These are phyloP conservation scores for Abscondita cerata DNA, from an alignment of 2,888 invertebrate species.

Conservation along the genomic window DNA sequence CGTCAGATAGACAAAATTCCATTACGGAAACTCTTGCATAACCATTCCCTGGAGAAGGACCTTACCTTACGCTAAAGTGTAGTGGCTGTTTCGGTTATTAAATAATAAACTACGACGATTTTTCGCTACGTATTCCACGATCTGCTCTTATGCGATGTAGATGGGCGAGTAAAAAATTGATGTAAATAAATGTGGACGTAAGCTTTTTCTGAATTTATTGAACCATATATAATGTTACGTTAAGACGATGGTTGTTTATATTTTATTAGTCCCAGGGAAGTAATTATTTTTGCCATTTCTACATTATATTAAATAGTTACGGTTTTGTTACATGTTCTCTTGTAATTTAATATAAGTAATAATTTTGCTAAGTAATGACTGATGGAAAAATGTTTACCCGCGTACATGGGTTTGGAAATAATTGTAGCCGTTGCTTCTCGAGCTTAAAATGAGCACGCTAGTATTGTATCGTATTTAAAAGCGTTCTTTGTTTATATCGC, in stretches of 20 bases:
- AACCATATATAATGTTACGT: constrained; percentile 20
- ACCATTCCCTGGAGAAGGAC: constrained; percentile 32
- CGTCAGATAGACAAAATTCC: constrained; percentile 30
- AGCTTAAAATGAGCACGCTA: too few species aligned
- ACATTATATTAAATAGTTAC: constrained; percentile 27
- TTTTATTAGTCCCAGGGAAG: constrained; percentile 30
- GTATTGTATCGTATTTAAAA: too few species aligned
- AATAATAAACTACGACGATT: constrained; percentile 29
- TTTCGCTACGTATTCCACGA: constrained; percentile 26
- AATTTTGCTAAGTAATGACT: too few species aligned
- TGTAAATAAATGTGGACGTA: not conserved
- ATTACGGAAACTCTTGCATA: constrained; percentile 33
- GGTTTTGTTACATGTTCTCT: constrained; percentile 2
- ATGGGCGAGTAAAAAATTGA: constrained; percentile 10
- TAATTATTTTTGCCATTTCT: constrained; percentile 23
- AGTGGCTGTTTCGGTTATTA: constrained; percentile 24
- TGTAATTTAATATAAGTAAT: too few species aligned
- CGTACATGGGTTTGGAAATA: too few species aligned
- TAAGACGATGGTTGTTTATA: constrained; percentile 31
- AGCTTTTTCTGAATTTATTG: constrained; percentile 22
- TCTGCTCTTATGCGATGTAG: constrained; percentile 13
- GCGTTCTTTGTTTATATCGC: too few species aligned
- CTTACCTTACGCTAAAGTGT: constrained; percentile 23
- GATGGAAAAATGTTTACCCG: too few species aligned
- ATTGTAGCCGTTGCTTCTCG: too few species aligned